phyloP scores from a whole-genome alignment of 2,113 vertebrate species.

The Seriola quinqueradiata region DNA sequence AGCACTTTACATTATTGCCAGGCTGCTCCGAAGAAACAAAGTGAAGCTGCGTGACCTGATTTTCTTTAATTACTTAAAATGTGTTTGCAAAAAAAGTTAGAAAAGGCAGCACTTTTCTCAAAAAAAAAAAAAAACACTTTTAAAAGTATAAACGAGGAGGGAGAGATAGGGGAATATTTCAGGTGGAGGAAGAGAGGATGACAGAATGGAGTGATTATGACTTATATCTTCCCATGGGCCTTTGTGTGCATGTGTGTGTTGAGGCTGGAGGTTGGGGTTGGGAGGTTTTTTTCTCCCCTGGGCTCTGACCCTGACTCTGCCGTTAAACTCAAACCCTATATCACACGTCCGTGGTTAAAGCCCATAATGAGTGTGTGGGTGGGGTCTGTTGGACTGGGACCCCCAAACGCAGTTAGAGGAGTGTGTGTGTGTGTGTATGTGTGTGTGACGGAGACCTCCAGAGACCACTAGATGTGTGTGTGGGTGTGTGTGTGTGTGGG shows the following conservation, averaged over 20 bases:
- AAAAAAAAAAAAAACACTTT: slow-evolving; percentile 16
- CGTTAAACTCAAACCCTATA: slow-evolving; percentile 44
- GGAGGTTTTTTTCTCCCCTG: slow-evolving; percentile 46
- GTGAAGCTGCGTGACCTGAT: slow-evolving; percentile 46
- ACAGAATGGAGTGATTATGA: slow-evolving; percentile 45
- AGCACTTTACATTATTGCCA: slow-evolving; percentile 39
- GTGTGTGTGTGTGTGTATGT: slow-evolving; percentile 7
- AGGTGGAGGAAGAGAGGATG: slow-evolving; percentile 23
- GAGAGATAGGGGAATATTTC: background rate
- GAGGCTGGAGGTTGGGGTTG: slow-evolving; percentile 13
- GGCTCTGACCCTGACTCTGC: slow-evolving; percentile 67
- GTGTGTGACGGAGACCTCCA: background rate
- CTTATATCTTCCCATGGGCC: slow-evolving; percentile 26
- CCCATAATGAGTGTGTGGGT: slow-evolving; percentile 52
- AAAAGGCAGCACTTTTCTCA: slow-evolving; percentile 40
- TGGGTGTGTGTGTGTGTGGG: slow-evolving; percentile 11
- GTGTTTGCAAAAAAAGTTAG: background rate
- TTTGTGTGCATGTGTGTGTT: slow-evolving; percentile 3
- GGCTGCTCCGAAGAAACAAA: background rate
- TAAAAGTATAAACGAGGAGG: background rate
- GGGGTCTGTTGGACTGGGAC: slow-evolving; percentile 34
- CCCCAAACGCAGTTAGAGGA: slow-evolving; percentile 31
- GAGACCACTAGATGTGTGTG: slow-evolving; percentile 3
- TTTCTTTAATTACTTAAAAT: slow-evolving; percentile 47
- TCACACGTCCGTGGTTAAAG: slow-evolving; percentile 38